Evolutionary conservation across 2,888 invertebrate species (phyloP).

Genomic region (Hydroisotoma schaefferi): DNA sequence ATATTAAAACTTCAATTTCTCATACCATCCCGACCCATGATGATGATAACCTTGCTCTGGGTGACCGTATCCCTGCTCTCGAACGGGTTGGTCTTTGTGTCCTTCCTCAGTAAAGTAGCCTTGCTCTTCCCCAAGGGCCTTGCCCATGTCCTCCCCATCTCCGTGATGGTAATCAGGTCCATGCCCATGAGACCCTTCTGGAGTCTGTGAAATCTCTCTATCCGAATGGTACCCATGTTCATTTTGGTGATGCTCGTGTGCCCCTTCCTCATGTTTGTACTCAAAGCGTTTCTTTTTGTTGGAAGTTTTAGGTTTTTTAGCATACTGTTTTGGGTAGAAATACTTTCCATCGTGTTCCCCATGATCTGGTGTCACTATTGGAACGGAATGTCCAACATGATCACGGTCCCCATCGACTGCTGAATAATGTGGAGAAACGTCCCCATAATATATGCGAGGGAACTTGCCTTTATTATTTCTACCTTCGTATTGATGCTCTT

Average conservation of each 20-base stretch:
- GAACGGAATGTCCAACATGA: neutral
- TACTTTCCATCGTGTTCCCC: slow-evolving; percentile 10
- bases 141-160: neutral
- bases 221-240: slow-evolving; percentile 1
- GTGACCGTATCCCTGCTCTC: slow-evolving; percentile 17
- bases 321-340: slow-evolving; percentile 27
- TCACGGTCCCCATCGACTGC: slow-evolving; percentile 2
- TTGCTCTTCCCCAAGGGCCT: neutral
- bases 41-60: slow-evolving; percentile 20
- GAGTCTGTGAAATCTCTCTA: neutral
- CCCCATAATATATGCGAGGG: slow-evolving; percentile 27
- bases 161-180: neutral
- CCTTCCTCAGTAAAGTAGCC: no score
- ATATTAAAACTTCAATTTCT: no score
- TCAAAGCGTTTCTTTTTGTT: slow-evolving; percentile 11
- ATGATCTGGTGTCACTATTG: neutral
- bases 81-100: slow-evolving; percentile 4
- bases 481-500: no score
- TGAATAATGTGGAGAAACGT: slow-evolving; percentile 9
- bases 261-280: slow-evolving; percentile 6
- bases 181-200: neutral
- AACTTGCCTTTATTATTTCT: slow-evolving; percentile 12
- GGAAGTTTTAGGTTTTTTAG: neutral
- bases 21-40: no score
- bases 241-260: slow-evolving; percentile 6